A percentile compares a stretch with the other conserved stretches of the same genome.
These are phyloP conservation scores for Nomia melanderi DNA, from an alignment of 1,140 invertebrate species.

Conservation along the genomic window DNA sequence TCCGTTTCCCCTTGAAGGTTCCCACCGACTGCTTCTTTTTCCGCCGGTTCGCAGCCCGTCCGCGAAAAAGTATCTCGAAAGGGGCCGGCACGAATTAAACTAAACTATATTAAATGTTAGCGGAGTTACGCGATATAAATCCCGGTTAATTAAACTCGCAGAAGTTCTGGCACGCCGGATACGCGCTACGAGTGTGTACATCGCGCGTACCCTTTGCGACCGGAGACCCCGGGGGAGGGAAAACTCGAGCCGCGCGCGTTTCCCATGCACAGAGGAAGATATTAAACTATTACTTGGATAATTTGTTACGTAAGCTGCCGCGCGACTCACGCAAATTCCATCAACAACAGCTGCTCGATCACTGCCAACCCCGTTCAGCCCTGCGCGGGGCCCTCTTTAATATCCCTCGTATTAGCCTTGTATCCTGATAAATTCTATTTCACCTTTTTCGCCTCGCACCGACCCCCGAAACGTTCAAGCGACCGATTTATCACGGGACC, in stretches of 20 bases:
- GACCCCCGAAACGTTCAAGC: neutral
- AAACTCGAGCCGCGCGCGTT: constrained; percentile 4
- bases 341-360: constrained; percentile 38
- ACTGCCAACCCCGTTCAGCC: constrained; percentile 12
- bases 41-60: neutral
- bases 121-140: constrained; percentile 37
- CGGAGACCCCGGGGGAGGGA: too few species aligned
- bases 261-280: constrained; percentile 34
- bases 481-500: neutral
- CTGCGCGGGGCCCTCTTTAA: neutral
- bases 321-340: constrained; percentile 47
- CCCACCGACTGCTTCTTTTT: neutral
- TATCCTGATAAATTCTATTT: neutral
- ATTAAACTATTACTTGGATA: constrained; percentile 60
- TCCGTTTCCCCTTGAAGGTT: too few species aligned
- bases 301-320: constrained; percentile 55
- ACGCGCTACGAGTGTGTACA: neutral
- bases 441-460: neutral
- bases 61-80: constrained; percentile 9
- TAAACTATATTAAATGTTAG: constrained; percentile 45
- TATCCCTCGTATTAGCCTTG: neutral
- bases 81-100: constrained; percentile 32
- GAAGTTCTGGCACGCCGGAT: constrained; percentile 4
- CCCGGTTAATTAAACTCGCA: constrained; percentile 38
- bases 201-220: constrained; percentile 18